phyloP scores from a whole-genome alignment of 2,888 invertebrate genomes.

The Sarcophaga variegata region DNA sequence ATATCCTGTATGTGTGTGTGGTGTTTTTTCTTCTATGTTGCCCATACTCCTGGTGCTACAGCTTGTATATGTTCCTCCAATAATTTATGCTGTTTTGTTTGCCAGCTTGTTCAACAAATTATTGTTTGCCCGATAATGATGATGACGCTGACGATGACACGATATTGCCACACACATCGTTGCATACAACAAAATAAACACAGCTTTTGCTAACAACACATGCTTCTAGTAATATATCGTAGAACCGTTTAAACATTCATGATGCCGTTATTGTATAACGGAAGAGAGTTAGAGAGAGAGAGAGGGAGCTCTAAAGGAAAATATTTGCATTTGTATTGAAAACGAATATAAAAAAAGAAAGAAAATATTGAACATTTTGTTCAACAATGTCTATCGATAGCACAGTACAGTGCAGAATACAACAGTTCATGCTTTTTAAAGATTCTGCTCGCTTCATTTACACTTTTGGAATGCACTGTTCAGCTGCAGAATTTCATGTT shows the following conservation, averaged over 20 bases:
- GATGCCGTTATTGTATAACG: not conserved
- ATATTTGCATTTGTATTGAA: not conserved
- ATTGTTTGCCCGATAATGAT: constrained; percentile 36
- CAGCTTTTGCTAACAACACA: not conserved
- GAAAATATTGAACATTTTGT: not conserved
- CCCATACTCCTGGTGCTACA: not conserved
- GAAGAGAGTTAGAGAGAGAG: too few species aligned
- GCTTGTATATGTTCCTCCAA: not conserved
- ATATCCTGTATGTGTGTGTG: not conserved
- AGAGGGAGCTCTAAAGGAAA: not conserved
- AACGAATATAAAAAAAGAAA: not conserved
- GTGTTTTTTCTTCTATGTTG: too few species aligned
- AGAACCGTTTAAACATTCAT: not conserved
- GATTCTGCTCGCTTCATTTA: too few species aligned
- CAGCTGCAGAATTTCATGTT: not conserved
- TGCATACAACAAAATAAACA: not conserved
- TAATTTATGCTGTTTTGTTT: constrained; percentile 39
- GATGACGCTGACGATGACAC: not conserved
- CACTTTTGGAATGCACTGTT: not conserved
- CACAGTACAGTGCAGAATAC: too few species aligned
- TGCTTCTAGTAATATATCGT: not conserved
- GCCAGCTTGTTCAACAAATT: constrained; percentile 41
- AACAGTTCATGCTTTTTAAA: too few species aligned
- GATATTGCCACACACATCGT: not conserved
- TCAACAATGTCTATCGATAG: too few species aligned